Base-by-base conservation (phyloP, 2,113 vertebrate genomes). In the Cariama cristata region DNA sequence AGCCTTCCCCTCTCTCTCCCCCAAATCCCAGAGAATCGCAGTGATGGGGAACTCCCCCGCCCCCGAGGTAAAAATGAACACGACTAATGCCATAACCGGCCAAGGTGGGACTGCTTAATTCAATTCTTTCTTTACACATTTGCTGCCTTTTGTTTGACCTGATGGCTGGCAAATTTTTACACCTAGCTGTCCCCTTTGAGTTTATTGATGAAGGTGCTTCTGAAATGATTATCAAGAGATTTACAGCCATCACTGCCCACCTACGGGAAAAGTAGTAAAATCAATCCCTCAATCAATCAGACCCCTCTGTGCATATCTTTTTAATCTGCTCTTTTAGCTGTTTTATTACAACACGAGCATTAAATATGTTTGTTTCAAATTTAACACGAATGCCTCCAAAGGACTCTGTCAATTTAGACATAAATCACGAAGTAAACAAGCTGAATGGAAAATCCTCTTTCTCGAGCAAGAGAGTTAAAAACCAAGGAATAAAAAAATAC, bases 221-320 rank as follows among this genome's bases (percentile, higher is more conserved):
- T 92, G 96, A 97, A 97, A 97, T 95, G 94, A 95, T 98, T 97
- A 97, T 94, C 91, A 91, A 77, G 90, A 96, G 95, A 97, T 98
- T 97, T 96, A 97, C 96, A 96, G 91, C 90, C 85, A 94, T 95
- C 96, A 96, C 90, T 93, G 91, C 96, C 84, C 89, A 95, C 82
- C 95, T 96, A 96, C 82, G 69, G 95, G 88, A 96, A 92, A 96
- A 97, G 93, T 93, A 97, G 95, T 96, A 96, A 96, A 96, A 96
- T 97, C 92, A 94, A 94, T 94, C 93, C 90, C 91, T 90, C 93
- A 96, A 98, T 98, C 96, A 95, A 97, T 97, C 97, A 96, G 95
- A 90, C 74, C 52, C 86, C 86, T 95, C 95, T 94, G 85, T 93
- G 94, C 93, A 86, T 95, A 95, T 96, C 95, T 97, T 96, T 96